A percentile compares a stretch with the other conserved stretches of the same genome.
Conservation (phyloP, 2,888 invertebrate species). For the Achlya flavicornis region DNA sequence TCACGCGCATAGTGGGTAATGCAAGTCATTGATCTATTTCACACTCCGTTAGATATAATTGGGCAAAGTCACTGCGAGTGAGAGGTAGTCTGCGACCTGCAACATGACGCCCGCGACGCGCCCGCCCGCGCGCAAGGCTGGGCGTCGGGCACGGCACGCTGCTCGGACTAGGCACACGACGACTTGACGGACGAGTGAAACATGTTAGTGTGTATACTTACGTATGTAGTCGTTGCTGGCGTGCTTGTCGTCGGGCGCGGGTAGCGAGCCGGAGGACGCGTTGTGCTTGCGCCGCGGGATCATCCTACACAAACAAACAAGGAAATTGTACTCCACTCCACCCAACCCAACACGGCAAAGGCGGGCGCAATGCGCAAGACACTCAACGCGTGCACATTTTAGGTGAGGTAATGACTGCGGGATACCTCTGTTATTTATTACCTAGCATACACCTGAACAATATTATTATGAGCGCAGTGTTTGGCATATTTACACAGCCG, state of each 20-base stretch:
- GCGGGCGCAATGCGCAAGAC: no score
- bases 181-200: no score
- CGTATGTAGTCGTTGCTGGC: conserved; percentile 80
- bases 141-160: no score
- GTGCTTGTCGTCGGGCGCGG: conserved; percentile 76
- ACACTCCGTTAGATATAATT: conserved; percentile 16
- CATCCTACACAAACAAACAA: conserved; percentile 62
- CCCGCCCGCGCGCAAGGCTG: no score
- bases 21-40: conserved; percentile 14
- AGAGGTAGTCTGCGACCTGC: neutral
- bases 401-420: neutral
- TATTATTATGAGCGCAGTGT: neutral
- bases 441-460: neutral
- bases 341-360: no score
- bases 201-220: conserved; percentile 44
- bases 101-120: neutral
- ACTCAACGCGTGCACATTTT: neutral
- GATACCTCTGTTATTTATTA: neutral
- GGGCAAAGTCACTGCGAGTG: neutral
- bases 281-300: conserved; percentile 79
- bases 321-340: no score
- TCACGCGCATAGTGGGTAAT: neutral
- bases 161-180: no score
- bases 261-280: conserved; percentile 75
- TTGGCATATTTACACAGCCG: neutral